These are phyloP conservation scores for Columba guinea DNA, from an alignment of 2,797 vertebrate genomes.

Conservation along the genomic window DNA sequence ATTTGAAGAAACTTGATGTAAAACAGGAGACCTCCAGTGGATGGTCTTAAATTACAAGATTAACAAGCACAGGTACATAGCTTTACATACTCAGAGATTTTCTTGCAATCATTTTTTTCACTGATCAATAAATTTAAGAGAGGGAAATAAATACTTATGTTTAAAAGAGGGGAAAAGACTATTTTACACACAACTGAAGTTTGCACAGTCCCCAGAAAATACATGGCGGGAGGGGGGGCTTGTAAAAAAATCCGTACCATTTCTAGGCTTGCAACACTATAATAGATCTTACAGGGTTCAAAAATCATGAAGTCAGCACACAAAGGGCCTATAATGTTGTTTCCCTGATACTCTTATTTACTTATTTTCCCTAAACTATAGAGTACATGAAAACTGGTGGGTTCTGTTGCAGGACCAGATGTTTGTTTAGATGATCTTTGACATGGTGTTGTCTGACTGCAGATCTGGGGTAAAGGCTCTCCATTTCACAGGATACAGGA, in stretches of 20 bases:
- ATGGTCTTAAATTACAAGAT: neutral
- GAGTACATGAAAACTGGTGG: neutral
- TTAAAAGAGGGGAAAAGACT: neutral
- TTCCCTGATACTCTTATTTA: neutral
- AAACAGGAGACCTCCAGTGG: neutral
- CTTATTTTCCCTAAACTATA: neutral
- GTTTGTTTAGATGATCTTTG: neutral
- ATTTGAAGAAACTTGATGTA: neutral
- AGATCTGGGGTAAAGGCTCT: neutral
- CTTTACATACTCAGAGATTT: neutral
- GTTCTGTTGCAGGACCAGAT: neutral
- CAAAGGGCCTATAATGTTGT: neutral
- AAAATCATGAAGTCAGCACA: neutral
- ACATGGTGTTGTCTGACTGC: neutral
- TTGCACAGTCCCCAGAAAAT: neutral
- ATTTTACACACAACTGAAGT: neutral
- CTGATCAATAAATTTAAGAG: neutral
- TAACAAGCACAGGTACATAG: neutral
- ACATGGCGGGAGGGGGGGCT: rapidly evolving
- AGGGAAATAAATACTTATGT: neutral
- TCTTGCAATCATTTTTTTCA: neutral
- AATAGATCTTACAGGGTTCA: neutral
- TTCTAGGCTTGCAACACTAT: neutral
- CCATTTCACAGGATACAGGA: neutral
- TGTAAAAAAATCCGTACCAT: neutral